Percentiles rank a stretch among this genome's conserved stretches.
These are phyloP conservation scores for Mus caroli DNA, from an alignment of 2,797 vertebrate species.

Conservation along the genomic window DNA sequence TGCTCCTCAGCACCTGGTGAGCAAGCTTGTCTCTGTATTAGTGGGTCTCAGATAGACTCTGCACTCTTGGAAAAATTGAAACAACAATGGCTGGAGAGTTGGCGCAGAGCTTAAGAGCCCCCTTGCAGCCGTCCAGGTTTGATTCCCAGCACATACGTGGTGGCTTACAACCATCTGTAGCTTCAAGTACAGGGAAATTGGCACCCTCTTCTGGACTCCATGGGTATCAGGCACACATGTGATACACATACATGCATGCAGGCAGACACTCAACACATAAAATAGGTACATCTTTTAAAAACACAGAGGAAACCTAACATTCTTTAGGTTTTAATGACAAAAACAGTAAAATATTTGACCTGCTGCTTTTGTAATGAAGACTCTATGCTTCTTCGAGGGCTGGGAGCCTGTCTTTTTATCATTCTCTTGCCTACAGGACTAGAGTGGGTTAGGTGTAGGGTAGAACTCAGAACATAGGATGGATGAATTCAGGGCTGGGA, in stretches of 20 bases:
- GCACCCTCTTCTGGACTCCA: neutral
- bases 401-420: neutral
- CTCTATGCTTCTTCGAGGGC: neutral
- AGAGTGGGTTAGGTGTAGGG: accelerated
- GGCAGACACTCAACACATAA: neutral
- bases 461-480: neutral
- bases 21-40: neutral
- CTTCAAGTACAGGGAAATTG: neutral
- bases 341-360: neutral
- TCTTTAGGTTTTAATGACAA: slow-evolving; percentile 1
- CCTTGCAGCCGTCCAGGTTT: too few relatives aligned
- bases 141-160: neutral
- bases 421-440: neutral
- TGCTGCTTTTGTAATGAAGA: neutral
- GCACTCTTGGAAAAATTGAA: neutral
- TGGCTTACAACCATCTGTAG: neutral
- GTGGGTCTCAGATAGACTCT: neutral
- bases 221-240: neutral
- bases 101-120: neutral
- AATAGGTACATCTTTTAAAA: neutral
- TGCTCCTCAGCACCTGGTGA: neutral
- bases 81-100: neutral
- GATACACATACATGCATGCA: neutral
- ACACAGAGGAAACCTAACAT: neutral
- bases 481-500: neutral